These are phyloP conservation scores for Drosophila kanapiae DNA, from an alignment of 1,140 invertebrate species.

Conservation along the genomic window DNA sequence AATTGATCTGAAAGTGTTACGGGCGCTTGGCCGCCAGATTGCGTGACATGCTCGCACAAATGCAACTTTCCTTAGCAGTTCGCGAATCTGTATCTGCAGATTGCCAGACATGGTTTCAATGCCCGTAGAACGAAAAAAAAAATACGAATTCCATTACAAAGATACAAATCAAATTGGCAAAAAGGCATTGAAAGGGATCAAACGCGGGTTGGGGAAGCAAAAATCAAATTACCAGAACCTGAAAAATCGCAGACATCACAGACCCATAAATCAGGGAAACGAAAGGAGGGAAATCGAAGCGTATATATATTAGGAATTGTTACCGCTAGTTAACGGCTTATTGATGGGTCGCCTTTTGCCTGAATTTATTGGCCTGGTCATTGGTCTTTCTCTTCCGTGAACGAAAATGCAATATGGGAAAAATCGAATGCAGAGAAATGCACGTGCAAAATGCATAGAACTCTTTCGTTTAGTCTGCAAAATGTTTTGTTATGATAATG, in stretches of 20 bases:
- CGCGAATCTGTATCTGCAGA: slow-evolving; percentile 38
- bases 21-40: slow-evolving; percentile 40
- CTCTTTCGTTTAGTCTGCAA: neutral
- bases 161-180: slow-evolving; percentile 78
- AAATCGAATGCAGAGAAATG: slow-evolving; percentile 12
- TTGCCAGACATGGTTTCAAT: slow-evolving; percentile 36
- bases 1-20: neutral
- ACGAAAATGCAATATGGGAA: slow-evolving; percentile 46
- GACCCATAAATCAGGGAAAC: slow-evolving; percentile 69
- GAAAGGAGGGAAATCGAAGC: slow-evolving; percentile 33
- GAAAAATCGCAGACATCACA: slow-evolving; percentile 80
- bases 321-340: slow-evolving; percentile 81
- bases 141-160: slow-evolving; percentile 69
- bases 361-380: slow-evolving; percentile 75
- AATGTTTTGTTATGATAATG: neutral
- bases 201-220: slow-evolving; percentile 44
- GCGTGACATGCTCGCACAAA: slow-evolving; percentile 41
- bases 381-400: slow-evolving; percentile 44
- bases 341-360: slow-evolving; percentile 76
- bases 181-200: slow-evolving; percentile 38
- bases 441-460: slow-evolving; percentile 19
- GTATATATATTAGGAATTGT: slow-evolving; percentile 65
- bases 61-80: slow-evolving; percentile 22
- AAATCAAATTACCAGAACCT: slow-evolving; percentile 77
- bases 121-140: slow-evolving; percentile 31